phyloP scores from a whole-genome alignment of 37 sponge, comb jelly and placozoan species.

The Chondrosia reniformis region DNA sequence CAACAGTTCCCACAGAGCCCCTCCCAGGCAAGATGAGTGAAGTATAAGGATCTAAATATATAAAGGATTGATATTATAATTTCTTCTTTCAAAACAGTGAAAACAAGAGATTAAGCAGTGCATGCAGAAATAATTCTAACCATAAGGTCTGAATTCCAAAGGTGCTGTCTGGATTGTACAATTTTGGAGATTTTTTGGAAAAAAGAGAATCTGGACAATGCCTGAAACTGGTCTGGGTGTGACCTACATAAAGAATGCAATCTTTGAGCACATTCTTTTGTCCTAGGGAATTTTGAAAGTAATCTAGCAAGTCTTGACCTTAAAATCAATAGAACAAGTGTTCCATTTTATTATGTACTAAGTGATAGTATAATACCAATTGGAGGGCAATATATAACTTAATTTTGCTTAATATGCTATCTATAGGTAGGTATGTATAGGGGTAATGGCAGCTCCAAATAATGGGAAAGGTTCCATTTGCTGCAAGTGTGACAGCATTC shows the following conservation, averaged over 20 bases:
- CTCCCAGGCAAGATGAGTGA: background rate
- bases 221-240: background rate
- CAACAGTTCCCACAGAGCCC: constrained; percentile 52
- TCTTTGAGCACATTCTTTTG: too few species aligned
- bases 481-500: too few species aligned
- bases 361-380: too few species aligned
- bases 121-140: background rate
- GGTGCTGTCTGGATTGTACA: background rate
- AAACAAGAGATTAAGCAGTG: background rate
- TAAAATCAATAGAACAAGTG: too few species aligned
- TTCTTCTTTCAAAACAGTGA: background rate
- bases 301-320: too few species aligned
- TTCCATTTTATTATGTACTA: too few species aligned
- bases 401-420: too few species aligned
- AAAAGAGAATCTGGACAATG: background rate
- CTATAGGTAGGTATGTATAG: too few species aligned
- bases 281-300: too few species aligned
- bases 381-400: too few species aligned
- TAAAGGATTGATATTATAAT: background rate
- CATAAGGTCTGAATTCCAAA: background rate
- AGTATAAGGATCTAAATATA: constrained; percentile 12
- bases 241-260: background rate
- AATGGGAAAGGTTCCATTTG: too few species aligned
- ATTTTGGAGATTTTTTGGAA: background rate
- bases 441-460: too few species aligned